These are phyloP conservation scores for Brenthis daphne DNA, from an alignment of 2,888 invertebrate genomes.

Conservation along the genomic window DNA sequence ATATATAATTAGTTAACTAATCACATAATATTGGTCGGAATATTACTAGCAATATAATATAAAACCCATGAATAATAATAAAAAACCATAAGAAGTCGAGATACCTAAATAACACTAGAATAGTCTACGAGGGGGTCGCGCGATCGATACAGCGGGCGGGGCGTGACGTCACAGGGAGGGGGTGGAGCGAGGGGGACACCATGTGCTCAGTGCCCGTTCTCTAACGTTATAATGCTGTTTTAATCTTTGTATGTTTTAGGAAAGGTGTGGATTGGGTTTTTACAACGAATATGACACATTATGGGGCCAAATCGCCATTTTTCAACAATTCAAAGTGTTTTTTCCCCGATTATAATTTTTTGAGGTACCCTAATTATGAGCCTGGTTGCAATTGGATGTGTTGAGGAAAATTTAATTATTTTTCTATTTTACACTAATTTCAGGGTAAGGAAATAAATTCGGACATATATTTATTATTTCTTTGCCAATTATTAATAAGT, in stretches of 20 bases:
- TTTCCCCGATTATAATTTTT: constrained; percentile 1
- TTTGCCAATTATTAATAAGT: too few relatives aligned
- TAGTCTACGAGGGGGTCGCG: constrained; percentile 45
- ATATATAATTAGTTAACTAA: too few relatives aligned
- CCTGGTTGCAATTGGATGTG: neutral
- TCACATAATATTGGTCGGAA: too few relatives aligned
- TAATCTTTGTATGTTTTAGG: constrained; percentile 30
- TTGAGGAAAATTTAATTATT: neutral
- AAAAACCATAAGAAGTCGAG: constrained; percentile 56
- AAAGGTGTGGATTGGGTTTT: constrained; percentile 24
- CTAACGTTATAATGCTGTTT: constrained; percentile 36
- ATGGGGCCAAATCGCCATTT: neutral
- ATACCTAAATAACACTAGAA: constrained; percentile 52
- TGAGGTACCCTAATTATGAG: neutral
- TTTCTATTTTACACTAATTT: too few relatives aligned
- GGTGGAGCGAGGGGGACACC: constrained; percentile 42
- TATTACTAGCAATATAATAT: neutral
- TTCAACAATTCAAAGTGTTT: neutral
- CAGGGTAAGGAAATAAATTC: too few relatives aligned
- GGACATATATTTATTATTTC: too few relatives aligned
- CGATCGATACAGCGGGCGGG: constrained; percentile 67
- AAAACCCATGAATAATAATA: constrained; percentile 34
- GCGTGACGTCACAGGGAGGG: constrained; percentile 67
- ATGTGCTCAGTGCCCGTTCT: constrained; percentile 47
- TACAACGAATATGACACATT: constrained; percentile 9